These are phyloP conservation scores for Sparus aurata DNA, from an alignment of 2,797 vertebrate species.

Conservation along the genomic window DNA sequence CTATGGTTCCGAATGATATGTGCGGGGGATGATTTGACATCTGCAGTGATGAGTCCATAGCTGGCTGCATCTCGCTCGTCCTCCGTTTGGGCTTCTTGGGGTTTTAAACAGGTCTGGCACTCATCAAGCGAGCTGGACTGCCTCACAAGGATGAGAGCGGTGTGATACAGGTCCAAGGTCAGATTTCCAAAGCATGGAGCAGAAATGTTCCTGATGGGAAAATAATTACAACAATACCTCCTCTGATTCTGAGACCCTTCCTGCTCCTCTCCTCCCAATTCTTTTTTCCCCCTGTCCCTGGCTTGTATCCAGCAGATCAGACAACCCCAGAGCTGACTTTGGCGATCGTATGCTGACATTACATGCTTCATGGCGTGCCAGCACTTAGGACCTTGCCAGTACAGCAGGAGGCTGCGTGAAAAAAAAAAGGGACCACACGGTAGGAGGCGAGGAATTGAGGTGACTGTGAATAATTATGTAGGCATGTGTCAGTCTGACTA, in stretches of 20 bases:
- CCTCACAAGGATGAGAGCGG: neutral
- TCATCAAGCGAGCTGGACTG: constrained; percentile 9
- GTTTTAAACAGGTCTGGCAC: constrained; percentile 22
- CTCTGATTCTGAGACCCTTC: constrained; percentile 17
- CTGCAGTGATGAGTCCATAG: constrained; percentile 44
- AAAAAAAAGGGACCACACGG: constrained; percentile 28
- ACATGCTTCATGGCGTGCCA: constrained; percentile 48
- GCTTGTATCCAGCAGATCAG: constrained; percentile 10
- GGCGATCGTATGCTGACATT: constrained; percentile 43
- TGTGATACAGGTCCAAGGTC: constrained; percentile 37
- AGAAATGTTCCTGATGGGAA: constrained; percentile 27
- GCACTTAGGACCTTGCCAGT: constrained; percentile 35
- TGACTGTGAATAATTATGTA: constrained; percentile 63
- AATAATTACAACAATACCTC: constrained; percentile 41
- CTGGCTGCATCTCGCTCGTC: neutral
- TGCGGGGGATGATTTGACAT: constrained; percentile 55
- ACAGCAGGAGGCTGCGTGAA: constrained; percentile 48
- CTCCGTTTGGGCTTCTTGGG: neutral
- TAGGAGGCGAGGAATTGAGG: constrained; percentile 46
- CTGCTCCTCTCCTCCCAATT: neutral
- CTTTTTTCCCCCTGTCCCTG: neutral
- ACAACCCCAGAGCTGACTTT: constrained; percentile 11
- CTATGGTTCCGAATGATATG: constrained; percentile 51
- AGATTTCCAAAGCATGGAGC: constrained; percentile 17
- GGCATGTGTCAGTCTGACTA: constrained; percentile 47